phyloP scores from a whole-genome alignment of 2,888 invertebrate species.

The Leptinotarsa peninsularis region DNA sequence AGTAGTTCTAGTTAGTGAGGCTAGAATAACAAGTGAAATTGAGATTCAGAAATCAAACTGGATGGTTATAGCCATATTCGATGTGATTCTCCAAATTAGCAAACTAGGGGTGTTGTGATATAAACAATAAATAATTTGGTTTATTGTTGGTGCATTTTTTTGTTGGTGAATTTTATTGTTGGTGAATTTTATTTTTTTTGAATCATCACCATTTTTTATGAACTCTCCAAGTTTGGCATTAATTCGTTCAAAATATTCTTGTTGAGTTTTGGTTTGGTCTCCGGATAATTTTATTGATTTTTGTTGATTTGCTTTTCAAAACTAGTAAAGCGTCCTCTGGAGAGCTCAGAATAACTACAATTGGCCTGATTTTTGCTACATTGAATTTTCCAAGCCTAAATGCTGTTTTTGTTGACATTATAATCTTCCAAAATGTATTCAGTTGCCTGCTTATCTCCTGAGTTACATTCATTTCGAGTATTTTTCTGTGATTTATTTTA shows the following conservation, averaged over 20 bases:
- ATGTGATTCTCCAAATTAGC: too few species aligned
- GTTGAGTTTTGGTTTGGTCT: conserved; percentile 9
- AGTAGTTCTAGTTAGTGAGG: too few species aligned
- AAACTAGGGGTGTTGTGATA: too few species aligned
- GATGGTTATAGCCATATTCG: too few species aligned
- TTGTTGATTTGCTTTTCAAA: background rate
- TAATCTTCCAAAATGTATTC: background rate
- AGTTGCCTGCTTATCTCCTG: background rate
- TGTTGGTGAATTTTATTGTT: conserved; percentile 14
- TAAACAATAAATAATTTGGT: too few species aligned
- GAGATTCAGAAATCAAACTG: too few species aligned
- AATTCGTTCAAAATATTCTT: conserved; percentile 6
- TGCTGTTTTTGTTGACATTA: conserved; percentile 5
- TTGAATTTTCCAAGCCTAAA: conserved; percentile 2
- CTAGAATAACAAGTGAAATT: too few species aligned
- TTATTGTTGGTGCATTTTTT: background rate
- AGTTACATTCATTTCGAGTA: conserved; percentile 7
- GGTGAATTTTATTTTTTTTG: background rate
- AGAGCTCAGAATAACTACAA: conserved; percentile 7
- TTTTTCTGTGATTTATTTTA: conserved; percentile 9
- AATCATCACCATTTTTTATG: background rate
- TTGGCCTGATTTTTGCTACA: conserved; percentile 10
- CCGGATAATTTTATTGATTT: conserved; percentile 16
- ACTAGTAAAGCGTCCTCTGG: conserved; percentile 8
- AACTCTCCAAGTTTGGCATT: conserved; percentile 6